These are phyloP conservation scores for Scrobipalpa costella DNA, from an alignment of 2,888 invertebrate species.

Conservation along the genomic window DNA sequence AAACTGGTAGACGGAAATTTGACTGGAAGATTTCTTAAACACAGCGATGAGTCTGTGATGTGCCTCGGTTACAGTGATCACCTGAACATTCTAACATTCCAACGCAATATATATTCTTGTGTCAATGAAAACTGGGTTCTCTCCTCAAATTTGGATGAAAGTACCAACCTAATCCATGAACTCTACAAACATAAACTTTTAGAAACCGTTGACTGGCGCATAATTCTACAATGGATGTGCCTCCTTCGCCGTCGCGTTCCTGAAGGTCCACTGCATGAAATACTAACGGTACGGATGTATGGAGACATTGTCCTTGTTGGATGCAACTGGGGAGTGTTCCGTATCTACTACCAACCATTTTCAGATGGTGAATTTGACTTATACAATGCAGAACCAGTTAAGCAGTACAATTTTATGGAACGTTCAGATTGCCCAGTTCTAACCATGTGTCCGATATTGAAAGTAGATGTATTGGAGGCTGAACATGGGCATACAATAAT, in stretches of 20 bases:
- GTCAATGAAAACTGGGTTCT: slow-evolving; percentile 38
- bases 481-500: slow-evolving; percentile 59
- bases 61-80: slow-evolving; percentile 47
- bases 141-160: slow-evolving; percentile 39
- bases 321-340: slow-evolving; percentile 57
- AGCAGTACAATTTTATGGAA: slow-evolving; percentile 62
- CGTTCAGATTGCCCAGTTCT: slow-evolving; percentile 55
- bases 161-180: slow-evolving; percentile 47
- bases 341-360: slow-evolving; percentile 61
- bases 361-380: slow-evolving; percentile 54
- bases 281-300: slow-evolving; percentile 54
- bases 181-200: slow-evolving; percentile 53
- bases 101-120: slow-evolving; percentile 50
- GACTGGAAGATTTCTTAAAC: slow-evolving; percentile 34
- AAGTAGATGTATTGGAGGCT: slow-evolving; percentile 59
- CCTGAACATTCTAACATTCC: slow-evolving; percentile 52
- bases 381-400: slow-evolving; percentile 52
- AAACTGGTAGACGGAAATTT: slow-evolving; percentile 38
- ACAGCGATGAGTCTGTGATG: slow-evolving; percentile 46
- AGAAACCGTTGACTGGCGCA: slow-evolving; percentile 61
- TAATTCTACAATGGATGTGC: slow-evolving; percentile 60
- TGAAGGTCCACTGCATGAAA: slow-evolving; percentile 52
- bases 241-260: slow-evolving; percentile 50
- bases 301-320: slow-evolving; percentile 66
- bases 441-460: slow-evolving; percentile 56